Base-by-base conservation (phyloP, 2,113 vertebrate species). In the Crotalus tigris region DNA sequence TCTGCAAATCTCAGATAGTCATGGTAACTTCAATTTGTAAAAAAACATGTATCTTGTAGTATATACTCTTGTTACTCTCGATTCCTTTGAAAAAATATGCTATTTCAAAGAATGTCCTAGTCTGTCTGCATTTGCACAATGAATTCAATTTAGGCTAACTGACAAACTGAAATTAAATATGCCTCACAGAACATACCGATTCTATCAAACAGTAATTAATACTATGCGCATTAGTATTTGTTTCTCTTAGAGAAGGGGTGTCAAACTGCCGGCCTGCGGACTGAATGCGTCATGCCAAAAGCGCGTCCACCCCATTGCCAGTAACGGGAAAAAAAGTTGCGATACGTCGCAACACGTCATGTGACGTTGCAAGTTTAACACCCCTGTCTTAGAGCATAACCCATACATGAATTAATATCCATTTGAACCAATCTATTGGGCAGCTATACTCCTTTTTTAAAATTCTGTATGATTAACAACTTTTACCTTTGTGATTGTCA, bases 401-500 rank as follows among this genome's bases (percentile, higher is more conserved):
- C 24, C 17, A 87, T 15, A 6, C 46, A 91, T 59, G 44, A 85
- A 33, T 44, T 26, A 8, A 85, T 86, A 54, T 9, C 21, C 29
- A 54, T 17, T 88, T 88, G 51, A 75, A 81, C 87, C 58, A 49
- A 21, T n/a, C 49, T 23, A 24, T 8, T 92, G 91, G 59, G 8
- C 39, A 88, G 86, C n/a, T 39, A 23, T 75, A 19, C 64, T 90
- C 19, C 3, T 11, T 90, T 55, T 85, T 51, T 86, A 2, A 39
- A 51, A 87, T 23, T 69, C 26, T 10, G 5, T 24, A 0, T 15
- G 15, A 4, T 1, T 49, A 29, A 0, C 0, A 1, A 21, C 53
- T 54, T 0, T 97, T 97, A 98, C 98, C 97, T 97, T 17, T 94
- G 0, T 69, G 85, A 2, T 69, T 51, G 61, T 12, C 58, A 1